phyloP scores from a whole-genome alignment of 2,797 vertebrate species.

The Sphaeramia orbicularis region DNA sequence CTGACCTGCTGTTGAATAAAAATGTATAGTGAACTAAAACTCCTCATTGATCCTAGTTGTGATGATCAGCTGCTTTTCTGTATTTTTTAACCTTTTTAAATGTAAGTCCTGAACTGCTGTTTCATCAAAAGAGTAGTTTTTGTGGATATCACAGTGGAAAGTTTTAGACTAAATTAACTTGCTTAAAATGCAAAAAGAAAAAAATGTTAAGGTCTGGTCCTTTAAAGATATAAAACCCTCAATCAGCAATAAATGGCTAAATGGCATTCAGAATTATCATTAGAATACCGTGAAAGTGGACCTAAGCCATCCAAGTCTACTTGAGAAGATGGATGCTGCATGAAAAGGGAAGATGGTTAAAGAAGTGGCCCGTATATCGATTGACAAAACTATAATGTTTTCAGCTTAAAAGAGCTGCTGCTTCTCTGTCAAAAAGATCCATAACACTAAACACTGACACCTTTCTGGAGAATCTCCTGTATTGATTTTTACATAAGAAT shows the following conservation, averaged over 20 bases:
- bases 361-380: slow-evolving; percentile 71
- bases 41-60: too few relatives aligned
- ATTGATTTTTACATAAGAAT: slow-evolving; percentile 84
- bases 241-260: slow-evolving; percentile 58
- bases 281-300: slow-evolving; percentile 54
- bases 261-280: slow-evolving; percentile 52
- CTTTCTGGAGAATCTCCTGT: slow-evolving; percentile 63
- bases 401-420: slow-evolving; percentile 65
- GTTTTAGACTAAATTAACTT: background rate
- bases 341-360: slow-evolving; percentile 54
- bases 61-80: too few relatives aligned
- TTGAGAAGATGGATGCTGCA: slow-evolving; percentile 68
- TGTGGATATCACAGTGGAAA: background rate
- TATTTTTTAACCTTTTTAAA: too few relatives aligned
- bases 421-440: slow-evolving; percentile 70
- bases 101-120: too few relatives aligned
- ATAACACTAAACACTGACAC: slow-evolving; percentile 74
- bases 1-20: too few relatives aligned
- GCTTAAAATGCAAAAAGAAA: slow-evolving; percentile 6
- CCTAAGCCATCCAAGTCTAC: slow-evolving; percentile 48
- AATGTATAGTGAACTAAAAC: too few relatives aligned
- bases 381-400: slow-evolving; percentile 68
- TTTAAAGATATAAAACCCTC: slow-evolving; percentile 21
- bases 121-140: background rate
- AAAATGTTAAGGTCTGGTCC: background rate